Evolutionary conservation across 1,140 invertebrate species (phyloP).

Genomic region (Drosophila sechellia): DNA sequence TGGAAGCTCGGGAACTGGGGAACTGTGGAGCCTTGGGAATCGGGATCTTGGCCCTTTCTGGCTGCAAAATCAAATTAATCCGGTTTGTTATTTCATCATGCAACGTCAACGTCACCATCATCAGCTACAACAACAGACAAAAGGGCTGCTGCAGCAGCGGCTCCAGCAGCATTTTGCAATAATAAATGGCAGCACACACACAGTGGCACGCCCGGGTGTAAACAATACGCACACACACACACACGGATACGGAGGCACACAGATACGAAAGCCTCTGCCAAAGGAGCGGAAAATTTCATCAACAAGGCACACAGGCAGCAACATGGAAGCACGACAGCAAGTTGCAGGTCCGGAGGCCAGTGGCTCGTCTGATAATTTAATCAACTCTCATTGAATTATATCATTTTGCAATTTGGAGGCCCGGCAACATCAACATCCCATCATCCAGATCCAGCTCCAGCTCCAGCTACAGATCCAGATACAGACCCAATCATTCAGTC

Average conservation of each 20-base stretch:
- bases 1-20: not conserved
- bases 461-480: conserved; percentile 27
- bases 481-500: not conserved
- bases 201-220: conserved; percentile 22
- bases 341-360: conserved; percentile 23
- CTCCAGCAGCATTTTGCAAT: conserved; percentile 67
- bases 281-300: conserved; percentile 81
- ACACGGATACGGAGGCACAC: conserved; percentile 12
- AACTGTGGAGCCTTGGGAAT: not conserved
- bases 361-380: conserved; percentile 70
- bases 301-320: conserved; percentile 75
- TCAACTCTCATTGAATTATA: conserved; percentile 82
- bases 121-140: conserved; percentile 81
- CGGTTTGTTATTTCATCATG: conserved; percentile 83
- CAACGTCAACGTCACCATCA: conserved; percentile 81
- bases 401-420: conserved; percentile 76
- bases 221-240: conserved; percentile 35
- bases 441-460: conserved; percentile 22
- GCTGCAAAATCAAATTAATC: conserved; percentile 79
- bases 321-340: conserved; percentile 21
- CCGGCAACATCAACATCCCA: conserved; percentile 30
- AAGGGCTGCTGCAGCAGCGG: conserved; percentile 50
- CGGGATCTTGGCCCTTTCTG: conserved; percentile 11
- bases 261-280: conserved; percentile 52
- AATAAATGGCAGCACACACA: conserved; percentile 69